Evolutionary conservation across 2,797 vertebrate genomes (phyloP), one percentile per base, ranked within the genome.

Genomic region (Pseudochaenichthys georgianus): DNA sequence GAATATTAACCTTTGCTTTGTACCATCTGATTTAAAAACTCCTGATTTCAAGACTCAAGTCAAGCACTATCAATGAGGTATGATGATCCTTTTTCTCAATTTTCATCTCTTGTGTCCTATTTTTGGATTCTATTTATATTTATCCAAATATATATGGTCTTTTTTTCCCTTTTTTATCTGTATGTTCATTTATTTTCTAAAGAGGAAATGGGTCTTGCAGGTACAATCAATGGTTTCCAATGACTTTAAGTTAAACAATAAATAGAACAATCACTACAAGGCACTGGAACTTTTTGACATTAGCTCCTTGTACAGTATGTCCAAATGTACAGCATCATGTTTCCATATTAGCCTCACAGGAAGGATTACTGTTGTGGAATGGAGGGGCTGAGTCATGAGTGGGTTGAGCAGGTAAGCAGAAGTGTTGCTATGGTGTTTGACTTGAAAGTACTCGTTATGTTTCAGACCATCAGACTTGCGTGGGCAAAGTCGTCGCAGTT

Each of bases 381-480:
- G 84, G 42, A 86, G 71, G 23, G 43, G 74, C 84, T 91, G 91
- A 92, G 87, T 92, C 92, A 90, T 89, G 87, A 77, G 88, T 84
- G 85, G 87, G 88, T 80, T 77, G 86, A 87, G 81, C 88, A 89
- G 88, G 88, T 91, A 86, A 85, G 87, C 79, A 88, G 79, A 84
- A 77, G 80, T 80, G 91, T 93, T 92, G 91, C 92, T 91, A 93
- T 93, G 92, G 92, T 75, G 89, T 87, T 87, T 72, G 66, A 85
- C 85, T 86, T 89, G 75, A 90, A 91, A 89, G 88, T 81, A 75
- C 73, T 88, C 85, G 89, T 90, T 85, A 91, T 91, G 83, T 90
- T 92, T 92, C 76, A 81, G 89, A 89, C 85, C 81, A 82, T 87
- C 81, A 85, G 84, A 88, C 80, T 81, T 82, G 87, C 82, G 87